Conservation (phyloP, 2,113 vertebrate species). For the Menura novaehollandiae region DNA sequence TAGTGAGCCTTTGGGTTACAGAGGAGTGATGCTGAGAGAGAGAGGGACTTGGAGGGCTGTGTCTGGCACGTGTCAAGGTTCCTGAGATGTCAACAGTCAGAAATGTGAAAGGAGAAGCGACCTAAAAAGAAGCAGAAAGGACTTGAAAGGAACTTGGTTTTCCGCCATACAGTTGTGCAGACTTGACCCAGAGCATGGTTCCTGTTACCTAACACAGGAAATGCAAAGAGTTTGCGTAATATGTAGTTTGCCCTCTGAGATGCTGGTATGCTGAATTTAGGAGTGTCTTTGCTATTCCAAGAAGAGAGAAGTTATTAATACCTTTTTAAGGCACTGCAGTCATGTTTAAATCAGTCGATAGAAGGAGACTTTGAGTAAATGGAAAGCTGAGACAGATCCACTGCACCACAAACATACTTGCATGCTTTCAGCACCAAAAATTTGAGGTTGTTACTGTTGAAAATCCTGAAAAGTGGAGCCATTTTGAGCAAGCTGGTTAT, state of each 20-base stretch:
- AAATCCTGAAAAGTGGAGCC: not conserved
- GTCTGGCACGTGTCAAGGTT: not conserved
- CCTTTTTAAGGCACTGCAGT: not conserved
- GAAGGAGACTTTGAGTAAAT: not conserved
- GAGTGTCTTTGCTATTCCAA: not conserved
- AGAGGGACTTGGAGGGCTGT: not conserved
- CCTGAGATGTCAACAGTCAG: accelerated
- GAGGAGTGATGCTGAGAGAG: not conserved
- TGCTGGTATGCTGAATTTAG: not conserved
- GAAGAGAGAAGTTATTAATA: not conserved
- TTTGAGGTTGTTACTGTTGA: not conserved
- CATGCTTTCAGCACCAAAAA: not conserved
- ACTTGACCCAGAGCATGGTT: not conserved
- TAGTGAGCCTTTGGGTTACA: not conserved
- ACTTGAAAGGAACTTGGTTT: not conserved
- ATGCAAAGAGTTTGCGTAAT: not conserved
- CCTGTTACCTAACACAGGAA: not conserved
- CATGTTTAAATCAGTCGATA: not conserved
- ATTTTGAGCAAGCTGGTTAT: not conserved
- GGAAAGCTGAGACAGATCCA: not conserved
- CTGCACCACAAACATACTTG: not conserved
- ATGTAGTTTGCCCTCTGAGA: not conserved
- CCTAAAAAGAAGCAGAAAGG: not conserved
- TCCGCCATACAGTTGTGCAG: not conserved
- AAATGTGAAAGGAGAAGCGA: not conserved